Evolutionary conservation across 2,797 vertebrate species (phyloP).

Genomic region (Distichodus sexfasciatus): DNA sequence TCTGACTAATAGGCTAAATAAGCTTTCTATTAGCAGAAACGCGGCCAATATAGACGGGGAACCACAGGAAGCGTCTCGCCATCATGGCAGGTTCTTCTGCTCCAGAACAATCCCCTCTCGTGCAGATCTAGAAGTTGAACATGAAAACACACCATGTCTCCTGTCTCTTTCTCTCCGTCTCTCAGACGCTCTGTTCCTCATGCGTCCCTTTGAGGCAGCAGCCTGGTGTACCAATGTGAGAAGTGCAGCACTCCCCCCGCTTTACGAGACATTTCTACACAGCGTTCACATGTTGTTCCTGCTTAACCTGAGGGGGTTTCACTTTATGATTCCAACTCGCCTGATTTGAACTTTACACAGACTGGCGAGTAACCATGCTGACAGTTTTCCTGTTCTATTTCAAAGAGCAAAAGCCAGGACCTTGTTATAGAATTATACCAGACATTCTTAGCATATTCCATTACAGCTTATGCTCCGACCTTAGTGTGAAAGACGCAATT

Average conservation of each 20-base stretch:
- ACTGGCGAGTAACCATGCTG: conserved; percentile 3
- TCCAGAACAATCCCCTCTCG: not conserved
- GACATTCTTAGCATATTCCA: not conserved
- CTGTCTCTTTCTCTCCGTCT: conserved; percentile 2
- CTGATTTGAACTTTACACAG: not conserved
- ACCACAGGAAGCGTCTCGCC: not conserved
- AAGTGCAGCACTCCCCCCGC: not conserved
- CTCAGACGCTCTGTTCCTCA: conserved; percentile 1
- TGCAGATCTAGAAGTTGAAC: not conserved
- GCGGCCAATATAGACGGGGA: not conserved
- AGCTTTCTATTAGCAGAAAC: conserved; percentile 16
- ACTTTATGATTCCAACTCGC: conserved; percentile 3
- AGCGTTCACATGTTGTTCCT: conserved; percentile 8
- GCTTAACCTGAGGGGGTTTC: conserved; percentile 18
- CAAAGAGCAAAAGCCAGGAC: not conserved
- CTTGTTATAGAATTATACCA: not conserved
- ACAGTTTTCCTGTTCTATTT: not conserved
- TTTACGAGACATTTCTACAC: conserved; percentile 16
- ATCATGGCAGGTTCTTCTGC: not conserved
- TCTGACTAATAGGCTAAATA: conserved; percentile 35
- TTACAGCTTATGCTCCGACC: not conserved
- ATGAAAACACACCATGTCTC: not conserved
- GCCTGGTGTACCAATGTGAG: conserved; percentile 22
- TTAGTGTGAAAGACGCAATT: not conserved
- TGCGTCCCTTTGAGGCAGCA: conserved; percentile 19